Base-by-base conservation (phyloP, 2,888 invertebrate species). In the Neria commutata region DNA sequence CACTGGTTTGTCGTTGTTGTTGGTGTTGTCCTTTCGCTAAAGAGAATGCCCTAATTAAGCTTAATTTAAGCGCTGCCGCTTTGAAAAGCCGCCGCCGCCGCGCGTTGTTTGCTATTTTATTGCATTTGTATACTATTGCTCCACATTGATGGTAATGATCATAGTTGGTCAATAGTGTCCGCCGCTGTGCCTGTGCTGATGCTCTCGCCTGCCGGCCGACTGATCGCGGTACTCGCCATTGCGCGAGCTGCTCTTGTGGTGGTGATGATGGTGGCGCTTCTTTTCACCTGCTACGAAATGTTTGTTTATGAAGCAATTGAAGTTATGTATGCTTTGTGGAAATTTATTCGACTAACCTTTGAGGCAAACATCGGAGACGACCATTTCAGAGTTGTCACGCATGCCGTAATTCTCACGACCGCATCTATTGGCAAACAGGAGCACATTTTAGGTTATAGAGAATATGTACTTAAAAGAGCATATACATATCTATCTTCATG, bases 331-430 rank as follows among this genome's bases (percentile, higher is more conserved):
- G 8, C 17, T 37, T 23, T 23, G n/a, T 1, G 14, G 26, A 45
- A 54, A 17, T 3, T 25, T 5, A n/a, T 1, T 47, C 45, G 47
- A 54, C 53, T 42, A 68, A 78, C 78, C 81, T 76, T 82, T 82
- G 24, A 82, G 69, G 56, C 81, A 81, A 42, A 84, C 87, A 73
- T 91, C 91, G 14, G 88, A 88, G 14, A 90, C 89, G 45, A 91
- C 90, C 72, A 92, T 83, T 78, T 92, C 92, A 1, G 90, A 89
- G 47, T 89, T 90, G 73, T 91, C 91, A 37, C 88, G 85, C 66
- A 88, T 84, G 1, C 87, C 86, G 58, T 79, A 82, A 57, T 78
- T 77, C 54, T 82, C 82, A 34, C 81, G 74, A 29, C 77, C 79
- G 64, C 76, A 74, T 66, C 78, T 80, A 49, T 17, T 42, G 37